Evolutionary conservation across 2,888 invertebrate species (phyloP).

Genomic region (Branchellion lobata): DNA sequence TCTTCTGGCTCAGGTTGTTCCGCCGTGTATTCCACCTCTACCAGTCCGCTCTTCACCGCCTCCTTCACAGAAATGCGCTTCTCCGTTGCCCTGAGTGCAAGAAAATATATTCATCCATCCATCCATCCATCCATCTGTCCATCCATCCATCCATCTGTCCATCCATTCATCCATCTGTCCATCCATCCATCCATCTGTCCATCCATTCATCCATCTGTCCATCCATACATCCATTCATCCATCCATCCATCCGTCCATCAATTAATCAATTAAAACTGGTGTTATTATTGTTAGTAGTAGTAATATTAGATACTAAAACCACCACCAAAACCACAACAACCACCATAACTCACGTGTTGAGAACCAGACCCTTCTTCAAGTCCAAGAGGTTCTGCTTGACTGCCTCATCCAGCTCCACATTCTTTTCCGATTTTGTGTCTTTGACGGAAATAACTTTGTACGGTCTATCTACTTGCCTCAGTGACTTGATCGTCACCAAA

Average conservation of each 20-base stretch:
- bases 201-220: too few species aligned
- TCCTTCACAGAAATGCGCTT: constrained; percentile 77
- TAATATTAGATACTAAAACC: too few species aligned
- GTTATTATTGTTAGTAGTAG: too few species aligned
- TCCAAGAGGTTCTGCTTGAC: constrained; percentile 86
- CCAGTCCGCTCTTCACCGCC: constrained; percentile 76
- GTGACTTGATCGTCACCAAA: constrained; percentile 59
- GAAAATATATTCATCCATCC: too few species aligned
- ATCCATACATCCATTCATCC: too few species aligned
- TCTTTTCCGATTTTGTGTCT: constrained; percentile 43
- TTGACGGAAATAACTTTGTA: constrained; percentile 39
- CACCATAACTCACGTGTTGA: constrained; percentile 66
- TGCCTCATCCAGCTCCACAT: constrained; percentile 68
- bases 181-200: too few species aligned
- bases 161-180: too few species aligned
- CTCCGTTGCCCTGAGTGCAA: constrained; percentile 75
- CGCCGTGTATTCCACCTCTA: constrained; percentile 60
- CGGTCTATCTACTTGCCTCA: constrained; percentile 51
- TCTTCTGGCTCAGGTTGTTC: constrained; percentile 40
- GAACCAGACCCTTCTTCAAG: constrained; percentile 66
- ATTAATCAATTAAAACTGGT: too few species aligned
- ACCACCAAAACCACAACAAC: too few species aligned
- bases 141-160: too few species aligned
- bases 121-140: too few species aligned
- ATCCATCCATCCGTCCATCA: too few species aligned